phyloP scores from a whole-genome alignment of 2,113 vertebrate species.

The Pseudonaja textilis region DNA sequence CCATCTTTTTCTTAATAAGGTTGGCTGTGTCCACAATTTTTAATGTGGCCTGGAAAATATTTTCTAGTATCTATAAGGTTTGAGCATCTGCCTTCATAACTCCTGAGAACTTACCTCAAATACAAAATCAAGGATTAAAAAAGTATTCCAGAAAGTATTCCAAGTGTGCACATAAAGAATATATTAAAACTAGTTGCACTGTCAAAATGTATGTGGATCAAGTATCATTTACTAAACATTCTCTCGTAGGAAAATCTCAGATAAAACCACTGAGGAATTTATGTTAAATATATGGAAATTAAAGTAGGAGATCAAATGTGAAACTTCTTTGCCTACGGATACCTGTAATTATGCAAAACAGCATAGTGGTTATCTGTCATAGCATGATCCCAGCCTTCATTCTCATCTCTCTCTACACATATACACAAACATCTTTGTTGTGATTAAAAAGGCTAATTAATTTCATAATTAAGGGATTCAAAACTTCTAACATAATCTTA shows the following conservation, averaged over 20 bases:
- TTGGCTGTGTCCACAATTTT: background rate
- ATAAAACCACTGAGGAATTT: background rate
- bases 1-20: background rate
- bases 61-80: slow-evolving; percentile 6
- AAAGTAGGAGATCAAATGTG: background rate
- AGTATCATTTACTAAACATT: background rate
- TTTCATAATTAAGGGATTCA: background rate
- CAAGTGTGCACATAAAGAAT: background rate
- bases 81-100: background rate
- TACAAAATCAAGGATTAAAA: background rate
- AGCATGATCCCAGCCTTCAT: background rate
- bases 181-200: background rate
- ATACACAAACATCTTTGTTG: background rate
- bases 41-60: background rate
- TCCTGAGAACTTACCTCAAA: background rate
- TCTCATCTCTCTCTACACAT: background rate
- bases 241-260: background rate
- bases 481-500: background rate
- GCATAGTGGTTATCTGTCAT: background rate
- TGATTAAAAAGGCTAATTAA: background rate
- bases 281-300: background rate
- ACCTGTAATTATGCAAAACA: background rate
- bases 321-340: background rate
- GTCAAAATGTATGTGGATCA: slow-evolving; percentile 34
- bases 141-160: slow-evolving; percentile 19